Conservation (phyloP, 2,888 invertebrate genomes). For the Scaptomyza tumidula region DNA sequence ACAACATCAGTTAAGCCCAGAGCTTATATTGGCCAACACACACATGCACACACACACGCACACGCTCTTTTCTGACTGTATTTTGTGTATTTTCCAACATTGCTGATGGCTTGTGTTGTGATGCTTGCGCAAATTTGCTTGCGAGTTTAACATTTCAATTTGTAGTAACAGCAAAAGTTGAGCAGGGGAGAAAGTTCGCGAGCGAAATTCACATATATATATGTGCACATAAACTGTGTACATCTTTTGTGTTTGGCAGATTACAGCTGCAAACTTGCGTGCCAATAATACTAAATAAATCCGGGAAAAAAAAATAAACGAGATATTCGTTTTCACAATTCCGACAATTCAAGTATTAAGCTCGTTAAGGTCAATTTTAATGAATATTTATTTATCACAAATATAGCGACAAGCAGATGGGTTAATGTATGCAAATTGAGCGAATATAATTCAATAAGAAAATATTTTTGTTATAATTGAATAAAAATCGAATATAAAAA, state of each 20-base stretch:
- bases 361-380: background rate
- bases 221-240: constrained; percentile 16
- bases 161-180: constrained; percentile 41
- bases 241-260: constrained; percentile 7
- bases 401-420: background rate
- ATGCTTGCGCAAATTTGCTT: constrained; percentile 52
- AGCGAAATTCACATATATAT: constrained; percentile 41
- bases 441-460: background rate
- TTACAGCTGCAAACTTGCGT: background rate
- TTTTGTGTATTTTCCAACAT: constrained; percentile 10
- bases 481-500: background rate
- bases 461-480: background rate
- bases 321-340: background rate
- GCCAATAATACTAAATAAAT: background rate
- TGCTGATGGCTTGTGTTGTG: constrained; percentile 5
- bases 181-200: background rate
- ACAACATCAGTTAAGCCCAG: constrained; percentile 30
- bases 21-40: constrained; percentile 42
- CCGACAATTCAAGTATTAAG: background rate
- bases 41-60: constrained; percentile 13
- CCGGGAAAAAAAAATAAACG: no score
- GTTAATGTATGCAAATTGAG: background rate
- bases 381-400: background rate
- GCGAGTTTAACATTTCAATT: constrained; percentile 69
- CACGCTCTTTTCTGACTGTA: constrained; percentile 1